Percentiles rank a stretch among this genome's conserved stretches.
Conservation (phyloP, 2,888 invertebrate species). For the Brassicogethes aeneus region DNA sequence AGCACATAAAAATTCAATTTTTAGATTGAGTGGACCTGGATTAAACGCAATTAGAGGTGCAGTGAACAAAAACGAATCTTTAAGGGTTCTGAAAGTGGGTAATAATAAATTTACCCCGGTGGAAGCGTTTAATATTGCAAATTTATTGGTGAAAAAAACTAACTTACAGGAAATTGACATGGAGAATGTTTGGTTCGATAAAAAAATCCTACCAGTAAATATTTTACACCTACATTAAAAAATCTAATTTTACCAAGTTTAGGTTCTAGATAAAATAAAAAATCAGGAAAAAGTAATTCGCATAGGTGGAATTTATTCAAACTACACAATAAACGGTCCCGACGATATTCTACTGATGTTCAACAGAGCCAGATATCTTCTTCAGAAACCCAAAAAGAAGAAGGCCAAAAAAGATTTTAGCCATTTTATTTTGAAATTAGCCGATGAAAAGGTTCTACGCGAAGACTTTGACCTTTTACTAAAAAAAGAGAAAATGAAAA, state of each 20-base stretch:
- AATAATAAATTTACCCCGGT: slow-evolving; percentile 44
- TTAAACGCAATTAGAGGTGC: slow-evolving; percentile 36
- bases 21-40: slow-evolving; percentile 28
- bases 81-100: slow-evolving; percentile 42
- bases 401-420: slow-evolving; percentile 38
- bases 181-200: slow-evolving; percentile 43
- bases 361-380: slow-evolving; percentile 42
- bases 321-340: slow-evolving; percentile 42
- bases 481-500: slow-evolving; percentile 33
- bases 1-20: slow-evolving; percentile 7
- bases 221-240: background rate
- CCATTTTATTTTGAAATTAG: slow-evolving; percentile 38
- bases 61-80: slow-evolving; percentile 38
- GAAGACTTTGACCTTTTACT: slow-evolving; percentile 30
- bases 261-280: slow-evolving; percentile 23
- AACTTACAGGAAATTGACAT: slow-evolving; percentile 41
- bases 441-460: slow-evolving; percentile 27
- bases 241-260: slow-evolving; percentile 39
- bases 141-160: slow-evolving; percentile 32
- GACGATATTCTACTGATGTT: slow-evolving; percentile 40
- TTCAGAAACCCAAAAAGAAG: slow-evolving; percentile 41
- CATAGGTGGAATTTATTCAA: slow-evolving; percentile 41
- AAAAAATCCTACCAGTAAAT: slow-evolving; percentile 35
- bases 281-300: slow-evolving; percentile 30
- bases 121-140: slow-evolving; percentile 40